Evolutionary conservation across 2,113 vertebrate species (phyloP).

Genomic region (Microcebus tavaratra): DNA sequence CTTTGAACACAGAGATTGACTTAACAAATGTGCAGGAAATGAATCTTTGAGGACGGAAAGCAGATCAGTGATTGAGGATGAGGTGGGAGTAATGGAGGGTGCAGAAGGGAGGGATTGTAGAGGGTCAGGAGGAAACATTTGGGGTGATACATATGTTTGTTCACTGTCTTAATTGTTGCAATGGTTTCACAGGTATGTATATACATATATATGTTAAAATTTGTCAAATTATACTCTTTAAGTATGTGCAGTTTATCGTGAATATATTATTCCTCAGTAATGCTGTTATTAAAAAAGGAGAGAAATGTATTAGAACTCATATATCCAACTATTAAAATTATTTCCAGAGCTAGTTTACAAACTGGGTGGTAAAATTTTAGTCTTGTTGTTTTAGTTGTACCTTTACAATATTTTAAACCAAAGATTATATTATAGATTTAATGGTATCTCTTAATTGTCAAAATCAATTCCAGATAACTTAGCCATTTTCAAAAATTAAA

Average conservation of each 20-base stretch:
- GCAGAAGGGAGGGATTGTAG: not conserved
- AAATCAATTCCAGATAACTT: slow-evolving; percentile 31
- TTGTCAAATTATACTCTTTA: not conserved
- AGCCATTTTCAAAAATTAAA: slow-evolving; percentile 44
- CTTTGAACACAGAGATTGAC: not conserved
- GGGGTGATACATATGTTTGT: not conserved
- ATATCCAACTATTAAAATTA: not conserved
- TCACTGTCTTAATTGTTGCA: not conserved
- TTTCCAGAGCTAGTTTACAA: not conserved
- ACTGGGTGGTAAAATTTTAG: not conserved
- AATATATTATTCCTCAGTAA: not conserved
- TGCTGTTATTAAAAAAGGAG: not conserved
- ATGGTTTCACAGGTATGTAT: not conserved
- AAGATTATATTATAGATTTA: slow-evolving; percentile 12
- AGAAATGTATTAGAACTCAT: not conserved
- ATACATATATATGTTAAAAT: not conserved
- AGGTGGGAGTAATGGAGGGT: not conserved
- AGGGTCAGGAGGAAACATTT: not conserved
- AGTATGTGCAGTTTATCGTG: not conserved
- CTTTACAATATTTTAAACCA: not conserved
- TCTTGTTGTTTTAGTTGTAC: slow-evolving; percentile 32
- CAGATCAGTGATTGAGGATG: not conserved
- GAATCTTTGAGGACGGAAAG: not conserved
- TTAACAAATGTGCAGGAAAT: not conserved
- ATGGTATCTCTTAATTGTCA: not conserved